Evolutionary conservation across 2,888 invertebrate genomes (phyloP).

Genomic region (Lochmaea capreae): DNA sequence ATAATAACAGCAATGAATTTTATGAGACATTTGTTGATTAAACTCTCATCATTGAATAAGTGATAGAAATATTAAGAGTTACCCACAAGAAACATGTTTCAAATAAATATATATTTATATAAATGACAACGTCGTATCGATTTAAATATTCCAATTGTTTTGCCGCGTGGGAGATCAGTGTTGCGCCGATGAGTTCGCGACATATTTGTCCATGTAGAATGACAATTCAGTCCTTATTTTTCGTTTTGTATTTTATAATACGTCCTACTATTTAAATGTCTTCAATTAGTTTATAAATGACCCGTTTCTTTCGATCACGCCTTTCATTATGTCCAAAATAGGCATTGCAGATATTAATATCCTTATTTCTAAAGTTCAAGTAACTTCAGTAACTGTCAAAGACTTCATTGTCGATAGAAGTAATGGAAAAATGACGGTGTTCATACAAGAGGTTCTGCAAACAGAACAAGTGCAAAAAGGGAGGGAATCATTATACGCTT

Average conservation of each 20-base stretch:
- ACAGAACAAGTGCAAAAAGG: too few relatives aligned
- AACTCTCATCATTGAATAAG: too few relatives aligned
- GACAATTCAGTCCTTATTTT: conserved; percentile 12
- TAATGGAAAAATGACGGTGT: too few relatives aligned
- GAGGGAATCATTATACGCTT: too few relatives aligned
- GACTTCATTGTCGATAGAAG: neutral
- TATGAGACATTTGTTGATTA: too few relatives aligned
- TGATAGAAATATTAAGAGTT: neutral
- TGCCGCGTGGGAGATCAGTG: conserved; percentile 11
- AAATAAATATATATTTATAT: neutral
- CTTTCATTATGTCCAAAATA: conserved; percentile 2
- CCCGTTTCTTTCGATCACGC: conserved; percentile 2
- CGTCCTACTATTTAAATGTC: conserved; percentile 14
- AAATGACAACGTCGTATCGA: neutral
- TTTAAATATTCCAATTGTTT: conserved; percentile 18
- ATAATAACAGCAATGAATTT: too few relatives aligned
- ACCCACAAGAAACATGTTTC: neutral
- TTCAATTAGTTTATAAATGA: conserved; percentile 11
- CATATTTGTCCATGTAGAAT: conserved; percentile 20
- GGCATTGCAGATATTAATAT: neutral
- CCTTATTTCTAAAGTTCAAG: neutral
- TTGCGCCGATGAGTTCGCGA: conserved; percentile 16
- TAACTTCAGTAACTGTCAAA: neutral
- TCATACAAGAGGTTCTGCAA: too few relatives aligned
- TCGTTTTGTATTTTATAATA: neutral